These are phyloP conservation scores for Chiloscyllium plagiosum DNA, from an alignment of 2,113 vertebrate genomes.

Conservation along the genomic window DNA sequence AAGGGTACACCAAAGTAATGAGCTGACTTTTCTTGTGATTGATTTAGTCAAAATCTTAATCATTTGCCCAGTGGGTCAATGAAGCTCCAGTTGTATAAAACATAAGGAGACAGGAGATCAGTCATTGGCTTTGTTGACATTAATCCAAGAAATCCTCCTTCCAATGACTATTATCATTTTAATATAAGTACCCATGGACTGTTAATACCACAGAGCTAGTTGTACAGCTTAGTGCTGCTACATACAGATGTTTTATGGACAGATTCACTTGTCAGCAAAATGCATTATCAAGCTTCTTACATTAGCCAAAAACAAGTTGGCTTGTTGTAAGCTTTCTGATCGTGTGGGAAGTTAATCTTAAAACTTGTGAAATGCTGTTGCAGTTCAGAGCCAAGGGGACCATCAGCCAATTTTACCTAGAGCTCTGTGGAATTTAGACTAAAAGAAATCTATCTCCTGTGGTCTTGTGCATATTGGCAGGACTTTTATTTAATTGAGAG, in stretches of 20 bases:
- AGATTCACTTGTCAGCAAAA: not conserved
- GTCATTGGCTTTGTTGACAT: not conserved
- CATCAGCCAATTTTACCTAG: not conserved
- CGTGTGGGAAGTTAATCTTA: not conserved
- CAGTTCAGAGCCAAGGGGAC: not conserved
- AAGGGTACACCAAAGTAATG: not conserved
- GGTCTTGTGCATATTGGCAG: not conserved
- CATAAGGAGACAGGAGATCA: not conserved
- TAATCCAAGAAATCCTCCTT: not conserved
- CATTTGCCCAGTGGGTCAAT: not conserved
- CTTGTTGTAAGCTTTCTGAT: not conserved
- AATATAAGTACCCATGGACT: not conserved
- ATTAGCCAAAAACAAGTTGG: not conserved
- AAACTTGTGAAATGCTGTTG: not conserved
- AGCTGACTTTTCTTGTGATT: not conserved
- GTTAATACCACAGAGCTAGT: not conserved
- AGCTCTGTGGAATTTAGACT: not conserved
- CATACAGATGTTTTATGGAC: not conserved
- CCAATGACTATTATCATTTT: not conserved
- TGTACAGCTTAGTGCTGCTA: not conserved
- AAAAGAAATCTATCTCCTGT: not conserved
- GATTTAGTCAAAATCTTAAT: not conserved
- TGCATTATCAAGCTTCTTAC: not conserved
- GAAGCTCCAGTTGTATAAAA: not conserved
- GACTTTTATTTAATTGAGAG: no score